Evolutionary conservation across 2,113 vertebrate species (phyloP).

Genomic region (Clinocottus analis): DNA sequence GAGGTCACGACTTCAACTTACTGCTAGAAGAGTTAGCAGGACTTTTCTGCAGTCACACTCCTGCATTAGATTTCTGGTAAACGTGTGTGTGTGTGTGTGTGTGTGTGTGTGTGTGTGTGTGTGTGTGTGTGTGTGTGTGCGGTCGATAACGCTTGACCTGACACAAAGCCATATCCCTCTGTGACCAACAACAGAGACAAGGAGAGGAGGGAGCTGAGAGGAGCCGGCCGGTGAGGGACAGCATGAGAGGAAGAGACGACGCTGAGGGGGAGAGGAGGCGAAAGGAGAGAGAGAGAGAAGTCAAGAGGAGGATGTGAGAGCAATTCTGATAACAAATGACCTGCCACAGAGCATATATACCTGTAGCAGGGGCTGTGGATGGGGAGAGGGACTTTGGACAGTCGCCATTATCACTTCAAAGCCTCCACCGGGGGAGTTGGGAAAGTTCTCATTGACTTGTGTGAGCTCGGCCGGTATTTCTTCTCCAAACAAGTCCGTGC

Average conservation of each 20-base stretch:
- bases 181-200: slow-evolving; percentile 58
- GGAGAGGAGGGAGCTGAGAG: slow-evolving; percentile 44
- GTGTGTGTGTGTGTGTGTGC: slow-evolving; percentile 18
- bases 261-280: too few species aligned
- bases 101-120: slow-evolving; percentile 19
- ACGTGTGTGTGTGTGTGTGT: slow-evolving; percentile 2
- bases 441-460: slow-evolving; percentile 50
- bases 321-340: slow-evolving; percentile 73
- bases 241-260: not conserved
- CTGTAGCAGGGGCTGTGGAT: slow-evolving; percentile 32
- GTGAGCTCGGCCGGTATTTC: slow-evolving; percentile 31
- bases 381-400: slow-evolving; percentile 43
- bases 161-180: slow-evolving; percentile 48
- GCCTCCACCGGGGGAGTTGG: slow-evolving; percentile 47
- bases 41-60: slow-evolving; percentile 7
- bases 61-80: not conserved
- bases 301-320: slow-evolving; percentile 55
- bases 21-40: not conserved
- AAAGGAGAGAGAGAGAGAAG: not conserved
- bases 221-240: slow-evolving; percentile 6
- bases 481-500: not conserved
- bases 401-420: slow-evolving; percentile 72
- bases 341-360: slow-evolving; percentile 62
- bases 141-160: slow-evolving; percentile 57
- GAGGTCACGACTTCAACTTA: slow-evolving; percentile 2